Evolutionary conservation across 2,113 vertebrate species (phyloP).

Genomic region (Rhinoderma darwinii): DNA sequence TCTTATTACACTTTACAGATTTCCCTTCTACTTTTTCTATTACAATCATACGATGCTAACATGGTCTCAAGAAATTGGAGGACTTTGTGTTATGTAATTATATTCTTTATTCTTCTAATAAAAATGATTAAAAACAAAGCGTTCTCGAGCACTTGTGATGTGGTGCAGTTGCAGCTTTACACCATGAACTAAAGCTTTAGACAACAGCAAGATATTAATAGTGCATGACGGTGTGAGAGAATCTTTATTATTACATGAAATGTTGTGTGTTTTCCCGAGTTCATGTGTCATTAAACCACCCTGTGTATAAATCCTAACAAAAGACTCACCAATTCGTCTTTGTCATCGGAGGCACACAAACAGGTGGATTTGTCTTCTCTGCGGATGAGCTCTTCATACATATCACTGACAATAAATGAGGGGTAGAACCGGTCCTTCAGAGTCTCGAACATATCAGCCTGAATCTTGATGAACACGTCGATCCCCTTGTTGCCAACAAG

Average conservation of each 20-base stretch:
- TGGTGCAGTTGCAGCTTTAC: background rate
- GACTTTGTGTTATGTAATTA: background rate
- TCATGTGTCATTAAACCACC: background rate
- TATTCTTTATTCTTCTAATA: no score
- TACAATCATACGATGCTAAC: background rate
- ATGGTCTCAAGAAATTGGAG: background rate
- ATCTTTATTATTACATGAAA: conserved; percentile 13
- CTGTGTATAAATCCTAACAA: background rate
- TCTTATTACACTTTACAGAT: no score
- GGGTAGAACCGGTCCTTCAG: conserved; percentile 96
- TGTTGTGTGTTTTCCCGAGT: background rate
- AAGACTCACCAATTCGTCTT: conserved; percentile 83
- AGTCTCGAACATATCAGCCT: conserved; percentile 86
- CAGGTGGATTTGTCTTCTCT: conserved; percentile 79
- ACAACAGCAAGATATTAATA: background rate
- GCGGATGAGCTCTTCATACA: conserved; percentile 86
- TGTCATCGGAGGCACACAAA: conserved; percentile 80
- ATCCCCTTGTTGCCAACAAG: conserved; percentile 96
- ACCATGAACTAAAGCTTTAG: background rate
- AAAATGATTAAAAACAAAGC: background rate
- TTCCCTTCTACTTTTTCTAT: background rate
- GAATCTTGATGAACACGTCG: conserved; percentile 90
- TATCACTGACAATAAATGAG: conserved; percentile 93
- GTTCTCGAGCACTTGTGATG: background rate
- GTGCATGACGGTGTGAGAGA: background rate